Evolutionary conservation across 2,888 invertebrate species (phyloP).

Genomic region (Tetramorium bicarinatum): DNA sequence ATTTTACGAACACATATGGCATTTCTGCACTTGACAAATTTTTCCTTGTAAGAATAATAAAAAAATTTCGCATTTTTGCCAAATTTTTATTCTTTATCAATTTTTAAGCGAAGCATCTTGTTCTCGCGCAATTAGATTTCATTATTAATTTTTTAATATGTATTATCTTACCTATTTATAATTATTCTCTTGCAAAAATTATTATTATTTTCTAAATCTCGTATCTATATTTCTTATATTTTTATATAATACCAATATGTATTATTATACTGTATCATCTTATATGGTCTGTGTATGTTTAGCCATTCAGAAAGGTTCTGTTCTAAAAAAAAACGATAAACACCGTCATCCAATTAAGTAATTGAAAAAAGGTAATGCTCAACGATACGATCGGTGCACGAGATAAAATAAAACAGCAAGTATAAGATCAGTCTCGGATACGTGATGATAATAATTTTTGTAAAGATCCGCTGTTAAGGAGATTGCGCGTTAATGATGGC

Average conservation of each 20-base stretch:
- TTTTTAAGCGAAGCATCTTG: neutral
- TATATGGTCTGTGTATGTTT: neutral
- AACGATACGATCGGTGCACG: constrained; percentile 7
- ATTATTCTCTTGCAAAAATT: neutral
- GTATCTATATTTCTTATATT: neutral
- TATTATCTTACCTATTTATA: neutral
- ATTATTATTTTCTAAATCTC: constrained; percentile 11
- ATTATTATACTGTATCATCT: neutral
- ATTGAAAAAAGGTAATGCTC: constrained; percentile 11
- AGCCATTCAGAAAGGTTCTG: neutral
- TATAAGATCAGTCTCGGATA: neutral
- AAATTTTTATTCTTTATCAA: neutral
- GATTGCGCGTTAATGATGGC: constrained; percentile 42
- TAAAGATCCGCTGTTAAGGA: constrained; percentile 37
- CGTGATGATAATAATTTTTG: constrained; percentile 44
- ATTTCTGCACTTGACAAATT: neutral
- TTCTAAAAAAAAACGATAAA: constrained; percentile 10
- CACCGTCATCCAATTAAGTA: constrained; percentile 8
- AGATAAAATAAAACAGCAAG: neutral
- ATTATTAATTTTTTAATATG: neutral
- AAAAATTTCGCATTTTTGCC: neutral
- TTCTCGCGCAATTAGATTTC: neutral
- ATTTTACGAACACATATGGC: neutral
- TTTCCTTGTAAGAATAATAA: neutral
- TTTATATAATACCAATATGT: neutral